Conservation (phyloP, 2,888 invertebrate genomes). For the Isoperla grammatica region DNA sequence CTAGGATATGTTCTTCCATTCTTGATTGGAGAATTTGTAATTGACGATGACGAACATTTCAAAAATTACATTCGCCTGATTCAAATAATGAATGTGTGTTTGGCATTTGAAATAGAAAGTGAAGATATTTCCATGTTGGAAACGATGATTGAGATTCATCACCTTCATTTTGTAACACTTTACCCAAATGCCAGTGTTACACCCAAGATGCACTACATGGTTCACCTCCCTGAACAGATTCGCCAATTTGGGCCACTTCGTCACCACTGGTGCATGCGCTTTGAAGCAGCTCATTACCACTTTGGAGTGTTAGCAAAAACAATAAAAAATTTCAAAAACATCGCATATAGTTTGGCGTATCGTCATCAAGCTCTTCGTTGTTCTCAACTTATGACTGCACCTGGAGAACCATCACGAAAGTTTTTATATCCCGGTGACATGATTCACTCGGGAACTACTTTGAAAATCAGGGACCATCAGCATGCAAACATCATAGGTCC, state of each 20-base stretch:
- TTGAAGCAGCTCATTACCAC: conserved; percentile 30
- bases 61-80: conserved; percentile 26
- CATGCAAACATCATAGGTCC: not conserved
- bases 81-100: conserved; percentile 32
- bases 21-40: conserved; percentile 31
- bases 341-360: conserved; percentile 28
- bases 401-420: conserved; percentile 15
- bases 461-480: not conserved
- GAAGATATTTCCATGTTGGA: conserved; percentile 23
- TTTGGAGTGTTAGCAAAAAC: conserved; percentile 28
- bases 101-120: conserved; percentile 31
- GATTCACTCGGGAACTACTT: not conserved
- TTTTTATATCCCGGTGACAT: conserved; percentile 26
- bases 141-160: conserved; percentile 31
- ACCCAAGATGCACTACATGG: conserved; percentile 31
- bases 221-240: conserved; percentile 30
- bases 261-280: conserved; percentile 32
- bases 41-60: conserved; percentile 15
- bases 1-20: conserved; percentile 32
- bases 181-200: conserved; percentile 29
- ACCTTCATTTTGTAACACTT: conserved; percentile 24
- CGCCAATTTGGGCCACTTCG: conserved; percentile 30
- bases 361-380: conserved; percentile 29
- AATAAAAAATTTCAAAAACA: conserved; percentile 32
- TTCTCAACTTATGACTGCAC: conserved; percentile 18